phyloP scores from a whole-genome alignment of 2,113 vertebrate species.

The Xiphophorus hellerii region DNA sequence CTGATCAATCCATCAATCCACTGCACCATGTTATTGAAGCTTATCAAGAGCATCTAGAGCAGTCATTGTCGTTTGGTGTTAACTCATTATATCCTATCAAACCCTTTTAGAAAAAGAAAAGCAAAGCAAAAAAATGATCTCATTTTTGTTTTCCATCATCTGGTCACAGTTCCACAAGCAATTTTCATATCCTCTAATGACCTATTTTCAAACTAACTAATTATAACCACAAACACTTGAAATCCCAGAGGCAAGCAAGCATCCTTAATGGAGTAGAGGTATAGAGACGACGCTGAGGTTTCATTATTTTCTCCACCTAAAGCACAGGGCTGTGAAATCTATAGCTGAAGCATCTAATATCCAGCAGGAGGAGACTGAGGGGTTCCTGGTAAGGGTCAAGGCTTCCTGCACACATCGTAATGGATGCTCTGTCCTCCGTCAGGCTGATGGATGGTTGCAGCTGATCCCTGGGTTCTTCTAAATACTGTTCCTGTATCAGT shows the following conservation, averaged over 20 bases:
- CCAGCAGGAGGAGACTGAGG: conserved; percentile 30
- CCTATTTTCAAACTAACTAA: background rate
- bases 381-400: conserved; percentile 16
- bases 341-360: conserved; percentile 37
- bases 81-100: conserved; percentile 10
- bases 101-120: background rate
- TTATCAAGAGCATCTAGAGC: background rate
- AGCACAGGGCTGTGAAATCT: conserved; percentile 40
- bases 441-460: conserved; percentile 44
- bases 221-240: background rate
- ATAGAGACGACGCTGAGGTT: conserved; percentile 8
- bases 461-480: conserved; percentile 3
- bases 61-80: background rate
- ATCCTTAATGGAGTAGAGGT: conserved; percentile 31
- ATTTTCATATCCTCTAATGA: background rate
- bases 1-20: conserved; percentile 16
- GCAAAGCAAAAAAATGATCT: background rate
- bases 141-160: background rate
- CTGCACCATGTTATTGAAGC: background rate
- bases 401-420: conserved; percentile 35
- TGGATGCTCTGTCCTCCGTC: conserved; percentile 36
- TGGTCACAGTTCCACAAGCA: too few relatives aligned
- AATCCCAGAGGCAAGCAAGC: conserved; percentile 11
- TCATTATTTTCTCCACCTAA: conserved; percentile 15
- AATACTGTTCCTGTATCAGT: background rate